Conservation (phyloP, 2,888 invertebrate species). For the Cryptocheilus praepositus region DNA sequence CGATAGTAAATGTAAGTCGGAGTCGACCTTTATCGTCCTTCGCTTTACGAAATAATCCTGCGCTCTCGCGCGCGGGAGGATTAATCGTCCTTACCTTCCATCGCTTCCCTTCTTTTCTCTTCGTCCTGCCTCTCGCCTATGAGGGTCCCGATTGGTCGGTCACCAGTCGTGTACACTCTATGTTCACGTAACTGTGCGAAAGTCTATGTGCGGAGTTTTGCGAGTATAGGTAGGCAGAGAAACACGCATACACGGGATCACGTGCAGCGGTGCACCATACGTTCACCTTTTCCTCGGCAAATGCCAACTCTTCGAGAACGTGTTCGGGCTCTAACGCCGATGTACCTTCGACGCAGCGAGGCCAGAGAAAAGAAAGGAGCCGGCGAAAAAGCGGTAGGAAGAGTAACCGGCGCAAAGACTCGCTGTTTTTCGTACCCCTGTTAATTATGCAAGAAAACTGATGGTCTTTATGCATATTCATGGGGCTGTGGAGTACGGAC, state of each 20-base stretch:
- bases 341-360: constrained; percentile 23
- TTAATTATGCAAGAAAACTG: constrained; percentile 57
- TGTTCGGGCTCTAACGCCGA: constrained; percentile 53
- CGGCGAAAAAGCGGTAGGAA: constrained; percentile 9
- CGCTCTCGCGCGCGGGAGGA: constrained; percentile 39
- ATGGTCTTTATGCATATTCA: constrained; percentile 19
- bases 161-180: background rate
- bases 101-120: constrained; percentile 9
- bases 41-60: constrained; percentile 57
- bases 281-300: constrained; percentile 63
- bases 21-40: constrained; percentile 59
- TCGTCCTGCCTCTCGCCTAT: background rate
- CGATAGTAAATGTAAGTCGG: background rate
- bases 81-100: constrained; percentile 42
- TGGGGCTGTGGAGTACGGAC: too few species aligned
- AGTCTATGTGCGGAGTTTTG: too few species aligned
- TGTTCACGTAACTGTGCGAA: background rate
- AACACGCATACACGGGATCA: constrained; percentile 24
- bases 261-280: constrained; percentile 32
- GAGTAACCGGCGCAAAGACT: constrained; percentile 8
- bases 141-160: constrained; percentile 18
- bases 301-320: constrained; percentile 58
- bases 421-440: constrained; percentile 36
- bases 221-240: constrained; percentile 8
- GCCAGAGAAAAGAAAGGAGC: constrained; percentile 4